These are phyloP conservation scores for Clarias batrachus DNA, from an alignment of 2,113 vertebrate species.

Conservation along the genomic window DNA sequence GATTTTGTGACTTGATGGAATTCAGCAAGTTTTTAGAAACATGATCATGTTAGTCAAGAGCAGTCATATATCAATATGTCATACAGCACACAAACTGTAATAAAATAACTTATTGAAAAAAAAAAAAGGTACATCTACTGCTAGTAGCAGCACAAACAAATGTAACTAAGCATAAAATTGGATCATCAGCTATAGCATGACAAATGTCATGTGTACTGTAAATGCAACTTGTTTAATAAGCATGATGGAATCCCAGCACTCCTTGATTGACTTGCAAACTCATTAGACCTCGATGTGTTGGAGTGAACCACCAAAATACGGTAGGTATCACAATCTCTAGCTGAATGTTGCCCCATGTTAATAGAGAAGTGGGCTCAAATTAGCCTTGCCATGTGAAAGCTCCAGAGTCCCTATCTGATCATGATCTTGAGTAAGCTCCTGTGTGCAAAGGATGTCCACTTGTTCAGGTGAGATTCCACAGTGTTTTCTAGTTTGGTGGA, in stretches of 20 bases:
- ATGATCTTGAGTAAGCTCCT: not conserved
- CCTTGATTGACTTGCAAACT: not conserved
- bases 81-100: not conserved
- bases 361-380: not conserved
- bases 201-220: not conserved
- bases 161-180: not conserved
- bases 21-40: not conserved
- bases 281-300: too few relatives aligned
- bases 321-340: not conserved
- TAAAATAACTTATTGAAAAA: not conserved
- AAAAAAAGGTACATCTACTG: not conserved
- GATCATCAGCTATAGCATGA: not conserved
- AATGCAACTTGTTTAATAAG: not conserved
- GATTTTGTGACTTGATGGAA: conserved; percentile 1
- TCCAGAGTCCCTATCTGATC: not conserved
- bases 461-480: not conserved
- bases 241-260: not conserved
- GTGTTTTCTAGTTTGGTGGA: not conserved
- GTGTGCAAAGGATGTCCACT: not conserved
- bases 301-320: not conserved
- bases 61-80: conserved; percentile 19
- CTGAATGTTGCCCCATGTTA: not conserved
- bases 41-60: not conserved
- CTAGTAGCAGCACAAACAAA: not conserved
- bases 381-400: too few relatives aligned